phyloP scores from a whole-genome alignment of 2,888 invertebrate species.

The Drosophila borealis region DNA sequence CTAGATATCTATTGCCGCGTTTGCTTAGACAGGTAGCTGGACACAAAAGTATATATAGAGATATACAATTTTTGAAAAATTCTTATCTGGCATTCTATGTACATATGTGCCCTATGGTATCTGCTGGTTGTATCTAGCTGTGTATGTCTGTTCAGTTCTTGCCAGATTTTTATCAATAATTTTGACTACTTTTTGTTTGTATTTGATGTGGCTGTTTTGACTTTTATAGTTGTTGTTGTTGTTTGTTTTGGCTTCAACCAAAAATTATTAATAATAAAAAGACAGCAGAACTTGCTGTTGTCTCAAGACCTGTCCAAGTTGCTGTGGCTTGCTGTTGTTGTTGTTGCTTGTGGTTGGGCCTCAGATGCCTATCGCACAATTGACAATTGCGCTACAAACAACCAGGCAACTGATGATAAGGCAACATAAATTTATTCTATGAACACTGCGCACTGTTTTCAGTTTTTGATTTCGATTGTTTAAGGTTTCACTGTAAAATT shows the following conservation, averaged over 20 bases:
- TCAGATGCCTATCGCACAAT: conserved; percentile 73
- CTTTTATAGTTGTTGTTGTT: conserved; percentile 5
- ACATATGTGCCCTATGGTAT: conserved; percentile 23
- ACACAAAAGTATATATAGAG: not conserved
- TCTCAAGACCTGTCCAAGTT: conserved; percentile 54
- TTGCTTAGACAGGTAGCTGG: conserved; percentile 71
- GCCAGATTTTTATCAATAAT: conserved; percentile 59
- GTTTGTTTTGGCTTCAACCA: conserved; percentile 47
- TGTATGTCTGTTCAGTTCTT: conserved; percentile 34
- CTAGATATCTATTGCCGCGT: conserved; percentile 5
- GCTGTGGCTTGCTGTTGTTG: conserved; percentile 23
- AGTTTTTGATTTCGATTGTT: conserved; percentile 57
- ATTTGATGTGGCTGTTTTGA: conserved; percentile 4
- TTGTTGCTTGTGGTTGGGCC: conserved; percentile 20
- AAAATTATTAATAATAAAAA: conserved; percentile 58
- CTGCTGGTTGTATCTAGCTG: conserved; percentile 47
- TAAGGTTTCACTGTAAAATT: conserved; percentile 44
- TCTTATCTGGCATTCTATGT: conserved; percentile 59
- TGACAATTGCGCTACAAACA: conserved; percentile 77
- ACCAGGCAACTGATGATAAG: conserved; percentile 65
- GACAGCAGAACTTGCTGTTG: conserved; percentile 32
- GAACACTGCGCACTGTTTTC: conserved; percentile 46
- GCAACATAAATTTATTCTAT: conserved; percentile 65
- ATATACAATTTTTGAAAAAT: conserved; percentile 25
- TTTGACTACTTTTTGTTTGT: conserved; percentile 32